phyloP scores from a whole-genome alignment of 2,888 invertebrate genomes.

The Habrosyne pyritoides region DNA sequence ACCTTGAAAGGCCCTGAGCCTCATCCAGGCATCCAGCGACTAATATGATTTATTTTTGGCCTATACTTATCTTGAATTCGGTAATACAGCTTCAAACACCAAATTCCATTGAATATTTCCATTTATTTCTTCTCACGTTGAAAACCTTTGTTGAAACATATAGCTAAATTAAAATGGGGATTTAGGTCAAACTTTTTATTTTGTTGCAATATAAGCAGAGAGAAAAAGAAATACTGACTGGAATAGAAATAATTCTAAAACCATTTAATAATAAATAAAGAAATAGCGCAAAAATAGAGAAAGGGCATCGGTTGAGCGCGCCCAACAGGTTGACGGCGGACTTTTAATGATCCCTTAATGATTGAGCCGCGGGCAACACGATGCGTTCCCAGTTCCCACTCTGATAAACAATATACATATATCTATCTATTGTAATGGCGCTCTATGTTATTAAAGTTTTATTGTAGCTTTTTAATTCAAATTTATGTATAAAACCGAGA shows the following conservation, averaged over 20 bases:
- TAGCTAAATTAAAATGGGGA: too few relatives aligned
- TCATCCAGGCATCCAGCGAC: too few relatives aligned
- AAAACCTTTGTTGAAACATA: too few relatives aligned
- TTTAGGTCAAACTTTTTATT: not conserved
- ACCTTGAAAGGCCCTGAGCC: too few relatives aligned
- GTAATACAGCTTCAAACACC: too few relatives aligned
- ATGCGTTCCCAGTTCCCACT: constrained; percentile 50
- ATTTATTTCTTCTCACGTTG: too few relatives aligned
- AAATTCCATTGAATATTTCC: too few relatives aligned
- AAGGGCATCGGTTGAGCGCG: constrained; percentile 47
- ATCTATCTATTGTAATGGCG: constrained; percentile 4
- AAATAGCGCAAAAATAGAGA: constrained; percentile 42
- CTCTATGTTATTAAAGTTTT: not conserved
- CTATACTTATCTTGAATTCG: too few relatives aligned
- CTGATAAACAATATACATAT: constrained; percentile 29
- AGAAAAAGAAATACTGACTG: not conserved
- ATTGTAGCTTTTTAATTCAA: too few relatives aligned
- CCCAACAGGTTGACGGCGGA: constrained; percentile 52
- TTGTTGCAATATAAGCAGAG: not conserved
- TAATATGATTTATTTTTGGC: too few relatives aligned
- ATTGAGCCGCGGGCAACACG: constrained; percentile 60
- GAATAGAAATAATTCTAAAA: constrained; percentile 8
- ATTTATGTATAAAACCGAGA: too few relatives aligned
- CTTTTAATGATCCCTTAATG: constrained; percentile 74
- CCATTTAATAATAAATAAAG: constrained; percentile 16